These are phyloP conservation scores for Drosophila sucinea DNA, from an alignment of 1,140 invertebrate species.

Conservation along the genomic window DNA sequence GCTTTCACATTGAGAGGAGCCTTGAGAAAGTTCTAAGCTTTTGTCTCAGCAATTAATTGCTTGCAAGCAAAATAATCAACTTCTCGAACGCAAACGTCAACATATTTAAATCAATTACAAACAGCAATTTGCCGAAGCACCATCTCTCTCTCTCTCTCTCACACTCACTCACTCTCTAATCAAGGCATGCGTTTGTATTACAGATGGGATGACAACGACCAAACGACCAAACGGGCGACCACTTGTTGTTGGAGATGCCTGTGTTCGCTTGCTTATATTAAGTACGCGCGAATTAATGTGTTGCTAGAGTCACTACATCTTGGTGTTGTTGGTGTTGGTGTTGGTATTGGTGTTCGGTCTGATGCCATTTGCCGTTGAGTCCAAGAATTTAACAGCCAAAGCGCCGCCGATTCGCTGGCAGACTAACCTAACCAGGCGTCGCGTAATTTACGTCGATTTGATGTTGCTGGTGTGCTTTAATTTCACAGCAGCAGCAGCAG, in stretches of 20 bases:
- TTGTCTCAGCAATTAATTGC: conserved; percentile 15
- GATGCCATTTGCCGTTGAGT: conserved; percentile 43
- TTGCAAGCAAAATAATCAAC: conserved; percentile 58
- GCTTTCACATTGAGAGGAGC: conserved; percentile 56
- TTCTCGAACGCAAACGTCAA: conserved; percentile 66
- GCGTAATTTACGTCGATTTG: conserved; percentile 81
- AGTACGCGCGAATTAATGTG: conserved; percentile 80
- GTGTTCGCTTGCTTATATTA: conserved; percentile 56
- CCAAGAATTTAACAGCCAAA: conserved; percentile 80
- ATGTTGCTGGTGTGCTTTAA: conserved; percentile 70
- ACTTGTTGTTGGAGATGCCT: conserved; percentile 13
- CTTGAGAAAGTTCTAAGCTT: not conserved
- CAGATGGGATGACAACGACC: conserved; percentile 72
- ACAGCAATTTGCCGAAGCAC: conserved; percentile 64
- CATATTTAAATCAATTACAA: conserved; percentile 82
- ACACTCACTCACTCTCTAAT: conserved; percentile 37
- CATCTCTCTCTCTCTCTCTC: not conserved
- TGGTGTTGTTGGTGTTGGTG: conserved; percentile 34
- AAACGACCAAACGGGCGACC: conserved; percentile 16
- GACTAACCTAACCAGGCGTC: conserved; percentile 57
- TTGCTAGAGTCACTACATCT: conserved; percentile 74
- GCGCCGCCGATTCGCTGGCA: conserved; percentile 62
- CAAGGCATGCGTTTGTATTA: conserved; percentile 79
- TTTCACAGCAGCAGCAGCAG: conserved; percentile 56
- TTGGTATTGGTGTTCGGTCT: conserved; percentile 26